These are phyloP conservation scores for Hexactinellida sp. DNA, from an alignment of 37 sponge, comb jelly and placozoan species.

Conservation along the genomic window DNA sequence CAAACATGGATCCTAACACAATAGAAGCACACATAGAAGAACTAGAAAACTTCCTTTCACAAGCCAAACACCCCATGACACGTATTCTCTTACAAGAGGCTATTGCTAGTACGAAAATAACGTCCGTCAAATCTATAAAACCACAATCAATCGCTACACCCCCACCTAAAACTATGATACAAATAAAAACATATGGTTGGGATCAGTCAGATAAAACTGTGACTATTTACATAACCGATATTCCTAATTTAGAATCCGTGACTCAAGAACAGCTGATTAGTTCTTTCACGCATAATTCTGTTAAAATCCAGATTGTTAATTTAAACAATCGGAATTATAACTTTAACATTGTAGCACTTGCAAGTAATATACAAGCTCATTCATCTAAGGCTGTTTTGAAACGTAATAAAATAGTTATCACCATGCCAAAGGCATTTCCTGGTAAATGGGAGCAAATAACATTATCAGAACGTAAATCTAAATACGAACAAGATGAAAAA, in stretches of 20 bases:
- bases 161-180: not conserved
- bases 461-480: conserved; percentile 52
- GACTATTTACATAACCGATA: conserved; percentile 69
- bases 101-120: not conserved
- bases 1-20: no score
- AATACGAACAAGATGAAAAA: conserved; percentile 48
- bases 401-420: conserved; percentile 36
- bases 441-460: conserved; percentile 45
- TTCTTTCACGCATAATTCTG: conserved; percentile 37
- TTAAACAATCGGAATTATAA: not conserved
- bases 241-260: conserved; percentile 40
- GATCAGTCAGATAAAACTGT: conserved; percentile 71
- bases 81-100: not conserved
- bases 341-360: not conserved
- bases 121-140: not conserved
- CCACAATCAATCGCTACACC: not conserved
- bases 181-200: conserved; percentile 55
- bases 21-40: not conserved
- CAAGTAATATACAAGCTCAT: not conserved
- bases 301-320: conserved; percentile 3
- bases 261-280: conserved; percentile 35
- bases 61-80: conserved; percentile 1
- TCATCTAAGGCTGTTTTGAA: conserved; percentile 18
- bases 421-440: conserved; percentile 30
- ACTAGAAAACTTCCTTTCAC: not conserved